Evolutionary conservation across 2,113 vertebrate species (phyloP), one percentile per base, ranked within the genome.

Genomic region (Tragelaphus scriptus): DNA sequence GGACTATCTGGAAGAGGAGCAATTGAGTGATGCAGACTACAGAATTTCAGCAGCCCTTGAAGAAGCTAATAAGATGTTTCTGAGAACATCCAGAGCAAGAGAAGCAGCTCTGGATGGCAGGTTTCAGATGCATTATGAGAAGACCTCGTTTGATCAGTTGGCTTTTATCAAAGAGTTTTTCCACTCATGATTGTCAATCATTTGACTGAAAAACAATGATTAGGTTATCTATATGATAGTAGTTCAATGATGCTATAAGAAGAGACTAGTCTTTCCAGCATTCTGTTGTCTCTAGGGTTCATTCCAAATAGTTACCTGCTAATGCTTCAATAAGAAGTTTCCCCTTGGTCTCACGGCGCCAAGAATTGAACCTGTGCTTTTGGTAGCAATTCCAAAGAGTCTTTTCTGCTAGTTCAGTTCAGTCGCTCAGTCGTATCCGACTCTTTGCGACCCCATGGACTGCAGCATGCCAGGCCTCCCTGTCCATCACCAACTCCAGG

Each of bases 91-190:
- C 58, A 85, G 95, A 30, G 93, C 93, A 0, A 55, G 94, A 23
- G 95, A 92, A 49, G 85, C 56, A 28, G 96, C 95, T 32, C 95
- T 88, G 91, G 97, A 97, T 10, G 96, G 95, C 16, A 77, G 95
- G 3, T 98, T 97, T 28, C 97, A 90, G 79, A 90, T 97, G 93
- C 97, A 95, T 17, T 94, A 97, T 17, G 98, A 97, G 95, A 98
- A 98, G 93, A 97, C 97, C 55, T 93, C 96, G 4, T 98, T 96
- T 23, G 91, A 98, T 21, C 97, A 96, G 95, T 15, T 94, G 9
- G 97, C 97, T 1, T 98, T 98, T 30, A 98, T 97, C 40, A 82
- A 97, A 47, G 97, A 98, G 97, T 97, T 7, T 97, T 36, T 97
- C n/a, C 97, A 6, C 97, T 98, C 2, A 97, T 97, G 97, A 95